Evolutionary conservation across 92 coral and sea anemone species (phyloP).

Genomic region (Isaurus tuberculatus): DNA sequence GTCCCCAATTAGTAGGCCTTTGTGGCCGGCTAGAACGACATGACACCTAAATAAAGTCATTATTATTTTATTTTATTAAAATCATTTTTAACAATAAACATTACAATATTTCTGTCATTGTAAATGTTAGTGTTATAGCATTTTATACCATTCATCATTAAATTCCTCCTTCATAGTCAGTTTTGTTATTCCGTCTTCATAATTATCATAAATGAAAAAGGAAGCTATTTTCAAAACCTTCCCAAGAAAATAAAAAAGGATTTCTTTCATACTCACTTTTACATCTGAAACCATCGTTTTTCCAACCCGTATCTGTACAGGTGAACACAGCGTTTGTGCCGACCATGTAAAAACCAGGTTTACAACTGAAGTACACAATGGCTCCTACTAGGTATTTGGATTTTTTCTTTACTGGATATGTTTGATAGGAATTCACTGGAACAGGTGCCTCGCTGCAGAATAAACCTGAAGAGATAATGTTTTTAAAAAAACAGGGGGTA

Average conservation of each 20-base stretch:
- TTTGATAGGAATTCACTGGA: conserved; percentile 70
- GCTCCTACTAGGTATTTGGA: conserved; percentile 71
- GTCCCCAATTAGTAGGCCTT: too few relatives aligned
- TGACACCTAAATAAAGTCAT: too few relatives aligned
- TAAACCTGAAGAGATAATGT: conserved; percentile 54
- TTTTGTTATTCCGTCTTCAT: too few relatives aligned
- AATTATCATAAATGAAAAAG: too few relatives aligned
- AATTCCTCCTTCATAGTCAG: too few relatives aligned
- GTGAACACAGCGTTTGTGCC: conserved; percentile 48
- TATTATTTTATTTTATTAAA: too few relatives aligned
- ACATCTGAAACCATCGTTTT: conserved; percentile 11
- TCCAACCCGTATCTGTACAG: conserved; percentile 25
- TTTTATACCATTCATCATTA: too few relatives aligned
- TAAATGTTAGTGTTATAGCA: too few relatives aligned
- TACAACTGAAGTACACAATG: conserved; percentile 72
- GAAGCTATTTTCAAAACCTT: too few relatives aligned
- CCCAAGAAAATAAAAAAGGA: background rate
- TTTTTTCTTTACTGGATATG: conserved; percentile 40
- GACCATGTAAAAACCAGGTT: conserved; percentile 65
- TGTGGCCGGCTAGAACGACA: too few relatives aligned
- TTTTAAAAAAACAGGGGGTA: background rate
- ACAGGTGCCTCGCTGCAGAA: conserved; percentile 67
- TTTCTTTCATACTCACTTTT: conserved; percentile 17
- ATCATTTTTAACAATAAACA: too few relatives aligned
- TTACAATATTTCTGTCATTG: too few relatives aligned